Percentiles rank a stretch among this genome's conserved stretches.
Conservation (phyloP, 1,140 invertebrate species). For the Lordiphosa mommai region DNA sequence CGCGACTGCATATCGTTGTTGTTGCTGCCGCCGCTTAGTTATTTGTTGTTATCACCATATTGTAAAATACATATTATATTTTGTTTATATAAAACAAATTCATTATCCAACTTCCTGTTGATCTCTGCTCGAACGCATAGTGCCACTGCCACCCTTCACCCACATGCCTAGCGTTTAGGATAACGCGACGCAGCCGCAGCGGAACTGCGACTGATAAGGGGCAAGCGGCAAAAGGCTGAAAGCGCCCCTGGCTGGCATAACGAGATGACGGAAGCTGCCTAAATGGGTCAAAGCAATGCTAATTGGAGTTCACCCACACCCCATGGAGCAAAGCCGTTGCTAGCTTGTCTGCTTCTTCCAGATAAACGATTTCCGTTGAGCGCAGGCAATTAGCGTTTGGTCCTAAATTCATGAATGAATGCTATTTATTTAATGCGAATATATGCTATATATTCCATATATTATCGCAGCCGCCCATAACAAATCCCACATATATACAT, state of each 20-base stretch:
- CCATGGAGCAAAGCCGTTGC: constrained; percentile 18
- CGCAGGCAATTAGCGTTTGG: constrained; percentile 52
- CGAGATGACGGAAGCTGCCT: constrained; percentile 57
- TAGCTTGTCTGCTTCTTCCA: constrained; percentile 37
- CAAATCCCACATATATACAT: not conserved
- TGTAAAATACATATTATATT: constrained; percentile 52
- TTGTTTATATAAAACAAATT: constrained; percentile 67
- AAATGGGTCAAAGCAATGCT: constrained; percentile 73
- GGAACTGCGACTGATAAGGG: constrained; percentile 59
- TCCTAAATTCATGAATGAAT: constrained; percentile 54
- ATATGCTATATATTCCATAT: constrained; percentile 7
- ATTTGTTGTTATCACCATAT: constrained; percentile 32
- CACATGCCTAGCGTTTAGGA: constrained; percentile 70
- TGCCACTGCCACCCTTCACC: constrained; percentile 67
- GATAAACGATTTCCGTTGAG: constrained; percentile 61
- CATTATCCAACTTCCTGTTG: constrained; percentile 70
- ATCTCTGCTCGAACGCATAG: constrained; percentile 29
- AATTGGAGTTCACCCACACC: constrained; percentile 68
- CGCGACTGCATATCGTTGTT: not conserved
- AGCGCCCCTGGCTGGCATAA: constrained; percentile 48
- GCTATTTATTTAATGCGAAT: constrained; percentile 24
- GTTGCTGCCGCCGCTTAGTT: constrained; percentile 6
- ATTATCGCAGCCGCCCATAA: constrained; percentile 11
- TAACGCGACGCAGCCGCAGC: constrained; percentile 36
- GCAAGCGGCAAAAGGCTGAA: constrained; percentile 10